Conservation (phyloP, 2,113 vertebrate genomes). For the Hemichromis elongatus region DNA sequence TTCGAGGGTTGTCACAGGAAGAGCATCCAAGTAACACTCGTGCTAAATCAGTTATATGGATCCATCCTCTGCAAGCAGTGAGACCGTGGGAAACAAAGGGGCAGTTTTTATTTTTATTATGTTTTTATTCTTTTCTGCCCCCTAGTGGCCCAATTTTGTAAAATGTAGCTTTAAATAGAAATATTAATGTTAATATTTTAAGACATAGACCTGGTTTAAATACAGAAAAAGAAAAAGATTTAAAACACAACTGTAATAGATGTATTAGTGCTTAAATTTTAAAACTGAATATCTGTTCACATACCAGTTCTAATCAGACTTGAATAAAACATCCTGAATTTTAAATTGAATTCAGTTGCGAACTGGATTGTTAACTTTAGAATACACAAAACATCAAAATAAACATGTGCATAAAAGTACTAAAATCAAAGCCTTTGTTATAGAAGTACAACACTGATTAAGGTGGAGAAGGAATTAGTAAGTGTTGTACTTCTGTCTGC, state of each 20-base stretch:
- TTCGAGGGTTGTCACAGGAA: not conserved
- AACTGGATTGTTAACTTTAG: not conserved
- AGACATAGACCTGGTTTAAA: accelerated
- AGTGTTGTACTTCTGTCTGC: not conserved
- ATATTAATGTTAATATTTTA: not conserved
- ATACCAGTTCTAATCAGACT: not conserved
- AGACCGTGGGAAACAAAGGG: accelerated
- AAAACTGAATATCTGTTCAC: not conserved
- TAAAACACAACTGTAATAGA: not conserved
- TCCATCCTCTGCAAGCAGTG: not conserved
- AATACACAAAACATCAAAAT: not conserved
- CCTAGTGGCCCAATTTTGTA: not conserved
- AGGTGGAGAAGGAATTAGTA: not conserved
- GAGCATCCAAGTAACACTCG: not conserved
- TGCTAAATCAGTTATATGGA: not conserved
- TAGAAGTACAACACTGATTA: not conserved
- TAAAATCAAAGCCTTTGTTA: not conserved
- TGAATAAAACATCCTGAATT: not conserved
- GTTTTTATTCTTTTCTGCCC: not conserved
- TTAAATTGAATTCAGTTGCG: not conserved
- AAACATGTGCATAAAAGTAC: not conserved
- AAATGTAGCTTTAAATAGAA: not conserved
- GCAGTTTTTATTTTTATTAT: not conserved
- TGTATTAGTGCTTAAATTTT: not conserved
- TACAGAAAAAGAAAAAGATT: not conserved